Base-by-base conservation (phyloP, 2,888 invertebrate species). In the Lepidochrysops patricia region DNA sequence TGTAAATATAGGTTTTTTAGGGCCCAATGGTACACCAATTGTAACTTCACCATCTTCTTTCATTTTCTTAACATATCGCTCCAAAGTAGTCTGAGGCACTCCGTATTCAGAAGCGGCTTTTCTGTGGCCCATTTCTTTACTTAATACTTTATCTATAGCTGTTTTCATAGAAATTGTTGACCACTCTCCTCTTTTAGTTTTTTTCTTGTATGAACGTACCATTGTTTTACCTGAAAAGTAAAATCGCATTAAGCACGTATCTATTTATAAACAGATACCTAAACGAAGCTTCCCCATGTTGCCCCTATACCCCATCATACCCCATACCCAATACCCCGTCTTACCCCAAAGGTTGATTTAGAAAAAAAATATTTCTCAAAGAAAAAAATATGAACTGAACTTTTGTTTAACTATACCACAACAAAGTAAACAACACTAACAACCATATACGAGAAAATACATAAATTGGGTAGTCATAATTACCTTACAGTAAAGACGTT, bases 81-180 rank as follows among this genome's bases (percentile, higher is more conserved):
- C 54, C 5, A 60, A 62, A 57, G 69, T 66, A 56, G 68, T 66
- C 61, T 67, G 64, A 60, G 66, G 67, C n/a, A 69, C 65, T 50
- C 35, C 63, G 57, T 67, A 63, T 26, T 50, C 37, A 9, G 37
- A 52, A 56, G 61, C 60, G 49, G 61, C 58, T 60, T 63, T 62
- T 60, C 57, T 62, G 50, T 61, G 60, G 9, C 58, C 63, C 7
- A 48, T 57, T 26, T 56, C 25, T 62, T 61, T 62, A 58, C 58
- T 62, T 61, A 62, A 58, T 23, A 62, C 62, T 60, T 50, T 57
- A 60, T 62, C 60, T 25, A 63, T 58, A 52, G 63, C 63, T 26
- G 57, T 57, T 62, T 65, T 63, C 63, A 65, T 63, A 49, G 25
- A 59, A 59, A 59, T 58, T 54, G 54, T 48, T 48, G 60, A 58